These are phyloP conservation scores for Caenorhabditis uteleia DNA, from an alignment of 2,888 invertebrate genomes.

Conservation along the genomic window DNA sequence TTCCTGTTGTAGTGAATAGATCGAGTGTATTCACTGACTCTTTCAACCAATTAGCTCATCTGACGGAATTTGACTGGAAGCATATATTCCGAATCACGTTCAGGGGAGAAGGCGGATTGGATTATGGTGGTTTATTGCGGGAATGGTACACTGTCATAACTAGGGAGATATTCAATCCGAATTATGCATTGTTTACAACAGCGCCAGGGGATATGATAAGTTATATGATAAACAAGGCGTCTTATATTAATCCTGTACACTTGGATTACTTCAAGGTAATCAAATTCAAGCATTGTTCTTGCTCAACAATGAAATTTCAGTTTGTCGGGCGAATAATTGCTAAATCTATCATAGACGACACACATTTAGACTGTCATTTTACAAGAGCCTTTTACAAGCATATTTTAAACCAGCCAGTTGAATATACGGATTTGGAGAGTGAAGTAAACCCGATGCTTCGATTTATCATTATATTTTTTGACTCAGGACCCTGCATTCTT, in stretches of 20 bases:
- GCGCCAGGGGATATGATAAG: slow-evolving; percentile 89
- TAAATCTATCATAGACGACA: slow-evolving; percentile 90
- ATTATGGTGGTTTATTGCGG: too few species aligned
- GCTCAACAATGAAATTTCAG: slow-evolving; percentile 64
- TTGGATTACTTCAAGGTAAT: slow-evolving; percentile 83
- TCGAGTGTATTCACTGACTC: too few species aligned
- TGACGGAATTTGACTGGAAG: too few species aligned
- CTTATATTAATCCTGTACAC: slow-evolving; percentile 88
- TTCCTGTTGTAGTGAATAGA: too few species aligned
- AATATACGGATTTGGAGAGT: slow-evolving; percentile 68
- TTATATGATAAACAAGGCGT: slow-evolving; percentile 84
- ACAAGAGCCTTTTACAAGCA: slow-evolving; percentile 91
- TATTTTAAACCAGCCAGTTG: slow-evolving; percentile 84
- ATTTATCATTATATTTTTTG: too few species aligned
- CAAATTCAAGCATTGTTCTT: too few species aligned
- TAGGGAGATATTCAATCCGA: slow-evolving; percentile 88
- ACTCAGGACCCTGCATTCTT: slow-evolving; percentile 90
- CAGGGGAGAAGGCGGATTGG: too few species aligned
- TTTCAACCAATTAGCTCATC: too few species aligned
- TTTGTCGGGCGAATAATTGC: slow-evolving; percentile 90
- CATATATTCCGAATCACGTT: too few species aligned
- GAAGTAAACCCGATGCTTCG: too few species aligned
- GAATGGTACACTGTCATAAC: slow-evolving; percentile 87
- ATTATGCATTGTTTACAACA: slow-evolving; percentile 86
- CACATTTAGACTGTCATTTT: slow-evolving; percentile 82